These are phyloP conservation scores for Hippopotamus amphibius DNA, from an alignment of 2,113 vertebrate genomes.

Conservation along the genomic window DNA sequence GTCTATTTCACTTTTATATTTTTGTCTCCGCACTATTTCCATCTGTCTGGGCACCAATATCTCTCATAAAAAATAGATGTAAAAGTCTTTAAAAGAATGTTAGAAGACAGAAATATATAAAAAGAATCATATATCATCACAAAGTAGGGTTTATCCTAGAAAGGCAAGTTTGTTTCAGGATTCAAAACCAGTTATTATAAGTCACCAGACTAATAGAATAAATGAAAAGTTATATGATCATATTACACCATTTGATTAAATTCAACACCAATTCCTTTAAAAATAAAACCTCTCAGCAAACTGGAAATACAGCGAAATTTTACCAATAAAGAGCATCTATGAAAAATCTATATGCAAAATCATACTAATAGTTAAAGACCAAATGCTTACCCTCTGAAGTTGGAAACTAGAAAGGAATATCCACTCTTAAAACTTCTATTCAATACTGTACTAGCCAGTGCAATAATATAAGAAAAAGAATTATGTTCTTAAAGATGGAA, in stretches of 20 bases:
- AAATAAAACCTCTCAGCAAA: not conserved
- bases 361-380: not conserved
- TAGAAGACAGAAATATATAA: not conserved
- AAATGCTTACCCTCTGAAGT: not conserved
- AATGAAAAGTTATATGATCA: not conserved
- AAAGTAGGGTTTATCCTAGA: not conserved
- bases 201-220: not conserved
- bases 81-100: not conserved
- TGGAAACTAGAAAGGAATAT: not conserved
- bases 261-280: not conserved
- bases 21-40: not conserved
- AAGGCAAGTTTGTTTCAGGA: not conserved
- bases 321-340: not conserved
- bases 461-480: not conserved
- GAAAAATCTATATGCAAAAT: not conserved
- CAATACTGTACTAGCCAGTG: not conserved
- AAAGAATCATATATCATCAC: not conserved
- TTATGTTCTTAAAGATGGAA: not conserved
- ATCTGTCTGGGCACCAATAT: not conserved
- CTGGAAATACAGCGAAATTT: not conserved
- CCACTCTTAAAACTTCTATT: conserved; percentile 13
- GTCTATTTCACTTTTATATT: not conserved
- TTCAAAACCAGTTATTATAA: not conserved
- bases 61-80: not conserved
- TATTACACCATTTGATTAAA: not conserved